These are phyloP conservation scores for Stenodema calcarata DNA, from an alignment of 2,888 invertebrate genomes.

Conservation along the genomic window DNA sequence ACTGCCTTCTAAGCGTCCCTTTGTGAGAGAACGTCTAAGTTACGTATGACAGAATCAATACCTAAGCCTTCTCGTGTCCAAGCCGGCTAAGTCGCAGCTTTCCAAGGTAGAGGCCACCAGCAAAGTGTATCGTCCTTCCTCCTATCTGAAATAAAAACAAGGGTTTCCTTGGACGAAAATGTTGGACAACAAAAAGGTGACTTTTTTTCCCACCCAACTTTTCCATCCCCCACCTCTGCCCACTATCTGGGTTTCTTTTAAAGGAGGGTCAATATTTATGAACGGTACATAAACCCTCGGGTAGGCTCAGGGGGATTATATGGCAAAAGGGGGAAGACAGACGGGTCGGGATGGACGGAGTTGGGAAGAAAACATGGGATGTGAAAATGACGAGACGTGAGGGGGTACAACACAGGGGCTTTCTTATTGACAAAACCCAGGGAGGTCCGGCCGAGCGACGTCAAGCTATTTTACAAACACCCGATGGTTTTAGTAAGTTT, in stretches of 20 bases:
- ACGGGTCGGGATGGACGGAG: not conserved
- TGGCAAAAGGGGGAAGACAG: not conserved
- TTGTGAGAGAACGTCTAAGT: not conserved
- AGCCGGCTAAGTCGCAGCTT: not conserved
- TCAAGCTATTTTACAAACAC: not conserved
- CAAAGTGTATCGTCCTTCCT: not conserved
- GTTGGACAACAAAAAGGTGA: not conserved
- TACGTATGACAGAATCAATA: not conserved
- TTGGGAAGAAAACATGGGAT: not conserved
- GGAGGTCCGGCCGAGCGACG: not conserved
- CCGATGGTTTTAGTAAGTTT: not conserved
- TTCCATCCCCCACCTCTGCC: not conserved
- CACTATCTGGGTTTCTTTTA: not conserved
- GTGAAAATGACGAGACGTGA: not conserved
- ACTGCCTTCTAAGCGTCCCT: too few species aligned
- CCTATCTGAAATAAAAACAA: not conserved
- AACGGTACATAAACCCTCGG: not conserved
- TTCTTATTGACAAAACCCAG: not conserved
- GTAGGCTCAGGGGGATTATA: not conserved
- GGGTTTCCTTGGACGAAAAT: not conserved
- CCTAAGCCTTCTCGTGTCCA: not conserved
- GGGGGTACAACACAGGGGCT: not conserved
- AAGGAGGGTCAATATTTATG: conserved; percentile 2
- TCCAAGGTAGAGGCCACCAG: not conserved
- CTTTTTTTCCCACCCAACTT: not conserved